These are phyloP conservation scores for Ethmia dodecea DNA, from an alignment of 2,888 invertebrate genomes.

Conservation along the genomic window DNA sequence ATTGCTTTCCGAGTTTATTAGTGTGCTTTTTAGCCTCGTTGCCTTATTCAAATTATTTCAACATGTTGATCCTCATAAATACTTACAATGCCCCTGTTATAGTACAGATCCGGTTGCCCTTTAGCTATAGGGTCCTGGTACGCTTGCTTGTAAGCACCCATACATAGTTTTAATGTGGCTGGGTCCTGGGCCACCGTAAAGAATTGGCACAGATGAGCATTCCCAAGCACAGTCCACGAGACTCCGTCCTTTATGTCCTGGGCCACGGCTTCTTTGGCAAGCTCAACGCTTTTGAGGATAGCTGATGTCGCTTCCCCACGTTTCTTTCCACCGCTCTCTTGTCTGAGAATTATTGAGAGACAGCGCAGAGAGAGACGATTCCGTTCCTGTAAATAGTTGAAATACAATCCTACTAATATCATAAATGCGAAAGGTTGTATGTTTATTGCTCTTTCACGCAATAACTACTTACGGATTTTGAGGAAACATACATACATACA, in stretches of 20 bases:
- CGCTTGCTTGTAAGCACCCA: slow-evolving; percentile 90
- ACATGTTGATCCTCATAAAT: too few species aligned
- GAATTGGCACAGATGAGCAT: slow-evolving; percentile 89
- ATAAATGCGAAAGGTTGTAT: too few species aligned
- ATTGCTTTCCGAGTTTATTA: too few species aligned
- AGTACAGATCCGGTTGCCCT: slow-evolving; percentile 88
- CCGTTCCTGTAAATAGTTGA: slow-evolving; percentile 74
- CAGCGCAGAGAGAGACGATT: slow-evolving; percentile 87
- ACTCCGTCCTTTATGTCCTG: slow-evolving; percentile 86
- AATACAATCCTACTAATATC: too few species aligned
- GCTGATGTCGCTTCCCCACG: slow-evolving; percentile 75
- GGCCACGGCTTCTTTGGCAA: slow-evolving; percentile 90
- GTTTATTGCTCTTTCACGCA: too few species aligned
- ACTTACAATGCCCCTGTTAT: slow-evolving; percentile 90
- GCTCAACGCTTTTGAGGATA: slow-evolving; percentile 83
- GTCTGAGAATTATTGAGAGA: slow-evolving; percentile 88
- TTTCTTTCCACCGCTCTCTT: slow-evolving; percentile 65
- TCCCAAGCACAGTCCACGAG: slow-evolving; percentile 91
- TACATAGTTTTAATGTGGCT: slow-evolving; percentile 81
- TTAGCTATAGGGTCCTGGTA: slow-evolving; percentile 82
- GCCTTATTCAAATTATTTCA: too few species aligned
- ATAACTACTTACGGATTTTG: too few species aligned
- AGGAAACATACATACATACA: too few species aligned
- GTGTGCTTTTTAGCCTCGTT: too few species aligned
- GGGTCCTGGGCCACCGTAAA: slow-evolving; percentile 87